Conservation (phyloP, 2,797 vertebrate species). For the Garrulus glandarius region DNA sequence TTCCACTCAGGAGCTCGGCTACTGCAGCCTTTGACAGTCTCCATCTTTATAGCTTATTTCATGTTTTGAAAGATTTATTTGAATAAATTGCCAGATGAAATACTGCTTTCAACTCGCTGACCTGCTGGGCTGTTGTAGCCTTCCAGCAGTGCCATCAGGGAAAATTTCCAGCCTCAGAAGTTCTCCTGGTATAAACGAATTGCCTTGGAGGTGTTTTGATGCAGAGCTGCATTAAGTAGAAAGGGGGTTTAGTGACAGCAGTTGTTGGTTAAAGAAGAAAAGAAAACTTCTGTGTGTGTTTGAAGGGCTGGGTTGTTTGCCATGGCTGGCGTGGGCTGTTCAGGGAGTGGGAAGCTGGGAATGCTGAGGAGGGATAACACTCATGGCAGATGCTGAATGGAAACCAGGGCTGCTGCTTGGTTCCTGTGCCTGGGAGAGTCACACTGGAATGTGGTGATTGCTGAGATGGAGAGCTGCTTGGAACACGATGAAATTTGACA, state of each 20-base stretch:
- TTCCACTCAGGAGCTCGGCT: neutral
- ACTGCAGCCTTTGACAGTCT: neutral
- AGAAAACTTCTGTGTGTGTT: neutral
- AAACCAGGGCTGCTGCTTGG: neutral
- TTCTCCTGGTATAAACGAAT: neutral
- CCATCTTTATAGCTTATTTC: neutral
- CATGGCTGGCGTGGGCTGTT: fast-evolving
- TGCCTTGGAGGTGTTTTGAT: neutral
- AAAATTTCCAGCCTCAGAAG: conserved; percentile 40
- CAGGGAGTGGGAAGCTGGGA: neutral
- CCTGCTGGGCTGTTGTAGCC: conserved; percentile 38
- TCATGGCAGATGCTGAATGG: neutral
- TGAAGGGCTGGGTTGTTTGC: neutral
- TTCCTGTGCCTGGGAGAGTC: neutral
- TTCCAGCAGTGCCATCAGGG: conserved; percentile 14
- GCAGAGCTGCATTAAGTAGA: neutral
- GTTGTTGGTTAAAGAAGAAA: neutral
- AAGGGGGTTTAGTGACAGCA: neutral
- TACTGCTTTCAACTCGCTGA: neutral
- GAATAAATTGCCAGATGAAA: conserved; percentile 25
- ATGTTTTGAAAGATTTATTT: conserved; percentile 2
- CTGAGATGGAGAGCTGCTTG: neutral
- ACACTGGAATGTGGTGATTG: fast-evolving
- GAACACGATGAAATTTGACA: fast-evolving
- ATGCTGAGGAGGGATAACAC: fast-evolving